A percentile compares a stretch with the other conserved stretches of the same genome.
These are phyloP conservation scores for Halcyon chelicuti DNA, from an alignment of 2,797 vertebrate species.

Conservation along the genomic window DNA sequence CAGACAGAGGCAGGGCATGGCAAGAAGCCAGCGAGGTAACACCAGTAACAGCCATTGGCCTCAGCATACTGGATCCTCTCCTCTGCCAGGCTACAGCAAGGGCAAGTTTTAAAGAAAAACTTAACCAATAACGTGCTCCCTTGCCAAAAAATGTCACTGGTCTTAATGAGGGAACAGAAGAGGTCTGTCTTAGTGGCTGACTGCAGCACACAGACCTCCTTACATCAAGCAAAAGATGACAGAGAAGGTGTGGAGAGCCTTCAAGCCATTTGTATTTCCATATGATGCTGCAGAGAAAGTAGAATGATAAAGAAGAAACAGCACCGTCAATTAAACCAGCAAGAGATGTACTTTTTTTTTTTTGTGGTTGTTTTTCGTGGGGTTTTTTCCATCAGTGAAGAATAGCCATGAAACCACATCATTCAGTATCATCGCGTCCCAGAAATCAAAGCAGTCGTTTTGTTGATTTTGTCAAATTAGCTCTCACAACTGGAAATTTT, in stretches of 20 bases:
- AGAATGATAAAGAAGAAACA: neutral
- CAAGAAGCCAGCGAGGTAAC: neutral
- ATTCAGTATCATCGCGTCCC: neutral
- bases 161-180: neutral
- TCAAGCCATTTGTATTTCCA: neutral
- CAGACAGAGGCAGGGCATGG: neutral
- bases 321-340: neutral
- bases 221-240: neutral
- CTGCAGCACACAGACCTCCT: neutral
- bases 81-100: neutral
- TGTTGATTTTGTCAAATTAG: neutral
- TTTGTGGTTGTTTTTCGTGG: too few species aligned
- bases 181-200: neutral
- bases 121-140: neutral
- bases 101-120: neutral
- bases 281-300: neutral
- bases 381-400: neutral
- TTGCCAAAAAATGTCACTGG: neutral
- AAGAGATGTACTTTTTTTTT: neutral
- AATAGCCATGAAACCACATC: neutral
- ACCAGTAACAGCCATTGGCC: neutral
- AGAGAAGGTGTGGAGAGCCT: neutral
- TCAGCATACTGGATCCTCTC: neutral
- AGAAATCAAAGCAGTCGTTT: conserved; percentile 25
- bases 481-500: neutral